Conservation (phyloP, 2,797 vertebrate species). For the Tokudaia tokunoshimensis region DNA sequence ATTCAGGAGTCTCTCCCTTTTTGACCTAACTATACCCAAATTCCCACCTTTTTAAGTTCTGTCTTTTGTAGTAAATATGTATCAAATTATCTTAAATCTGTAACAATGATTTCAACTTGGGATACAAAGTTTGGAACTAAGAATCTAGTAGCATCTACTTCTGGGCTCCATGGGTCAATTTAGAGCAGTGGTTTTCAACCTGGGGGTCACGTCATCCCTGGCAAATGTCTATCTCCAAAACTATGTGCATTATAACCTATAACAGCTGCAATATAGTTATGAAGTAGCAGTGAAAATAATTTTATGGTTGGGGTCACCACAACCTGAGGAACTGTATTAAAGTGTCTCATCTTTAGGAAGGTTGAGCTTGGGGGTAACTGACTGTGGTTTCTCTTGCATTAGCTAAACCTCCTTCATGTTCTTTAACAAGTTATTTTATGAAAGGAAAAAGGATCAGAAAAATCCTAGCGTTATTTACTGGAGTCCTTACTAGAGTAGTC, state of each 20-base stretch:
- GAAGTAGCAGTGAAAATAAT: not conserved
- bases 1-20: not conserved
- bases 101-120: not conserved
- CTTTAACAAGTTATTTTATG: not conserved
- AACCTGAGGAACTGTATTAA: not conserved
- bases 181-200: not conserved
- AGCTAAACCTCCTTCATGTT: not conserved
- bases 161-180: not conserved
- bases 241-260: not conserved
- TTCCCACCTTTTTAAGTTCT: not conserved
- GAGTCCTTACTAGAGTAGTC: not conserved
- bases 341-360: not conserved
- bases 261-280: not conserved
- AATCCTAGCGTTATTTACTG: not conserved
- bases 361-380: not conserved
- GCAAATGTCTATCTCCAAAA: not conserved
- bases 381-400: not conserved
- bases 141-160: not conserved
- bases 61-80: not conserved
- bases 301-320: not conserved
- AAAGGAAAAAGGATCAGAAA: not conserved
- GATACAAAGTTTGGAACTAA: not conserved
- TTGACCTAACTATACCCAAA: not conserved
- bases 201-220: not conserved
- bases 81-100: not conserved